phyloP scores from a whole-genome alignment of 2,888 invertebrate genomes.

The Noctua comes region DNA sequence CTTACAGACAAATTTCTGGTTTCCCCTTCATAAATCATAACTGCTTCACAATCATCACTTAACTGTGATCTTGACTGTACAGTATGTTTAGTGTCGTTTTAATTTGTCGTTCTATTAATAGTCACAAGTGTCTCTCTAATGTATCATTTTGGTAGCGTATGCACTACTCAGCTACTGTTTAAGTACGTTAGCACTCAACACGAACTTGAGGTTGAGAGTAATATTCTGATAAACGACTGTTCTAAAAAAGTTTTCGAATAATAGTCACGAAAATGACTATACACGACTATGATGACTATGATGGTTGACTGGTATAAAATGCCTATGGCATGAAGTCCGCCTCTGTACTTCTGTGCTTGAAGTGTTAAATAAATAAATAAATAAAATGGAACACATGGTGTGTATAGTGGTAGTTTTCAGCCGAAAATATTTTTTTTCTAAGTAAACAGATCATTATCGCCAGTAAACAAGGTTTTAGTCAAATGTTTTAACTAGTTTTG shows the following conservation, averaged over 20 bases:
- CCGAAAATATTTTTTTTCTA: background rate
- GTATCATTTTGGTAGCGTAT: constrained; percentile 43
- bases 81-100: constrained; percentile 40
- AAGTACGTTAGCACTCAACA: constrained; percentile 15
- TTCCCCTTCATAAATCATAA: background rate
- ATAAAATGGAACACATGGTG: background rate
- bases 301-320: too few relatives aligned
- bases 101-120: constrained; percentile 54
- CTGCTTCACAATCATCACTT: background rate
- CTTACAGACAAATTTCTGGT: background rate
- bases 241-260: background rate
- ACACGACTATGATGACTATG: too few relatives aligned
- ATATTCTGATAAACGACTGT: background rate
- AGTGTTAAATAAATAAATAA: too few relatives aligned
- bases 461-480: background rate
- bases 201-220: background rate
- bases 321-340: too few relatives aligned
- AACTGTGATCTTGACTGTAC: constrained; percentile 26
- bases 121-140: constrained; percentile 45
- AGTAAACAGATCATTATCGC: background rate
- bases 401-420: background rate
- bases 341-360: too few relatives aligned
- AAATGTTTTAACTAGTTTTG: background rate
- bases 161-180: constrained; percentile 5
- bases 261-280: background rate